These are phyloP conservation scores for Zaprionus vittiger DNA, from an alignment of 1,140 invertebrate genomes.

Conservation along the genomic window DNA sequence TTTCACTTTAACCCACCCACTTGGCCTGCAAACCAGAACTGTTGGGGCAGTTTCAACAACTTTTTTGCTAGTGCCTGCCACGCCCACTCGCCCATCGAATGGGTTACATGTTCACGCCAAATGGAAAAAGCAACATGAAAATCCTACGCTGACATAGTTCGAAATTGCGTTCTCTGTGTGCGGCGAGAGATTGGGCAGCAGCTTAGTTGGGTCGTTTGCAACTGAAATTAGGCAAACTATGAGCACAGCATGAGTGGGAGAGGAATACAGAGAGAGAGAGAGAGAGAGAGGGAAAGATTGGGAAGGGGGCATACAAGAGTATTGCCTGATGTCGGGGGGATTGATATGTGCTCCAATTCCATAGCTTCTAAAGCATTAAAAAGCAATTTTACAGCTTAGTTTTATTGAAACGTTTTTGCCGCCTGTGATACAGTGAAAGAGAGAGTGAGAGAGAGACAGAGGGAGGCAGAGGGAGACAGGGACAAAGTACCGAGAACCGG, in stretches of 20 bases:
- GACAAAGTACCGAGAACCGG: neutral
- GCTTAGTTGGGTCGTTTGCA: conserved; percentile 30
- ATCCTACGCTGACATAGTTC: conserved; percentile 30
- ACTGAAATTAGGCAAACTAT: conserved; percentile 37
- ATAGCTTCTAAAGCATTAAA: conserved; percentile 27
- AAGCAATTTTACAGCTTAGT: conserved; percentile 46
- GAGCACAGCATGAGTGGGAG: neutral
- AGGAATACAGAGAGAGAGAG: neutral
- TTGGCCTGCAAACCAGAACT: neutral
- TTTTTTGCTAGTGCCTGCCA: conserved; percentile 13
- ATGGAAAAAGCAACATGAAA: conserved; percentile 39
- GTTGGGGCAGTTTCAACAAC: conserved; percentile 12
- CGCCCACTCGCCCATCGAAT: conserved; percentile 15
- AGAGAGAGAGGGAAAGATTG: neutral
- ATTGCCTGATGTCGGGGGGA: conserved; percentile 29
- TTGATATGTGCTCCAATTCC: conserved; percentile 34
- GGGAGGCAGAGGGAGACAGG: neutral
- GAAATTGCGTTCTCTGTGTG: conserved; percentile 11
- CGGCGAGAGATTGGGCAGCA: neutral
- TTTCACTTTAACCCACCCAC: conserved; percentile 14
- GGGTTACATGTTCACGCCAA: conserved; percentile 21
- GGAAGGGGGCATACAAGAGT: neutral
- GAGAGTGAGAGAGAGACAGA: neutral
- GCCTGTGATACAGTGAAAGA: conserved; percentile 7
- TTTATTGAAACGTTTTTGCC: conserved; percentile 41